phyloP scores from a whole-genome alignment of 2,888 invertebrate species.

The Tenthredo notha region DNA sequence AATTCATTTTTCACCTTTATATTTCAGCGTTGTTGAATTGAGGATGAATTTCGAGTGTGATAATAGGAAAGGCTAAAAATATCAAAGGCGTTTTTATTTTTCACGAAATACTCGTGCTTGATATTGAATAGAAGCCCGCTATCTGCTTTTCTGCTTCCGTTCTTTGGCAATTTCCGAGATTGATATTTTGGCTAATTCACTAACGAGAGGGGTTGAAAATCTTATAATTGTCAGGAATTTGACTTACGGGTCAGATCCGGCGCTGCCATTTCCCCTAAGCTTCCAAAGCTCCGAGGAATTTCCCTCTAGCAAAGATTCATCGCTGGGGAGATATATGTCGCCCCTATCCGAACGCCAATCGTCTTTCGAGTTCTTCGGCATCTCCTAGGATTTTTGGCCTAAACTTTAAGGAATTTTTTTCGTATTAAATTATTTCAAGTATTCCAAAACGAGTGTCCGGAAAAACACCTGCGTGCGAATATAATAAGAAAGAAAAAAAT shows the following conservation, averaged over 20 bases:
- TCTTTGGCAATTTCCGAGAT: background rate
- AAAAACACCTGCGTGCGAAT: background rate
- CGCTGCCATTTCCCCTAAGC: slow-evolving; percentile 6
- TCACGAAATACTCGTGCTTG: background rate
- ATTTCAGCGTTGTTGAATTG: background rate
- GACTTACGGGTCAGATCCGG: slow-evolving; percentile 31
- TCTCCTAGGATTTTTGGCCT: background rate
- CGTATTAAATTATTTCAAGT: background rate
- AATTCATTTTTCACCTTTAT: background rate
- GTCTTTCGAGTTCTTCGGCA: background rate
- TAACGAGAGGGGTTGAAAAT: slow-evolving; percentile 14
- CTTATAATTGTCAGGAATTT: slow-evolving; percentile 34
- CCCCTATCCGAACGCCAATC: slow-evolving; percentile 15
- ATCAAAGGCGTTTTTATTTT: background rate
- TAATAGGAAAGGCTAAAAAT: background rate
- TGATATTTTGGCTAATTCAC: slow-evolving; percentile 17
- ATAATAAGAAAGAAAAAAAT: background rate
- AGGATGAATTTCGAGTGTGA: background rate
- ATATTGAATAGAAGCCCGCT: background rate
- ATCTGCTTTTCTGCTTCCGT: background rate
- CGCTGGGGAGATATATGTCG: background rate
- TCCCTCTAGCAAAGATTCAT: slow-evolving; percentile 23
- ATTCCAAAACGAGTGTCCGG: background rate
- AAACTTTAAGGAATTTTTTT: background rate
- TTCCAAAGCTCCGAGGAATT: slow-evolving; percentile 17